Conservation (phyloP, 2,797 vertebrate species). For the Orientallactaga sibirica region DNA sequence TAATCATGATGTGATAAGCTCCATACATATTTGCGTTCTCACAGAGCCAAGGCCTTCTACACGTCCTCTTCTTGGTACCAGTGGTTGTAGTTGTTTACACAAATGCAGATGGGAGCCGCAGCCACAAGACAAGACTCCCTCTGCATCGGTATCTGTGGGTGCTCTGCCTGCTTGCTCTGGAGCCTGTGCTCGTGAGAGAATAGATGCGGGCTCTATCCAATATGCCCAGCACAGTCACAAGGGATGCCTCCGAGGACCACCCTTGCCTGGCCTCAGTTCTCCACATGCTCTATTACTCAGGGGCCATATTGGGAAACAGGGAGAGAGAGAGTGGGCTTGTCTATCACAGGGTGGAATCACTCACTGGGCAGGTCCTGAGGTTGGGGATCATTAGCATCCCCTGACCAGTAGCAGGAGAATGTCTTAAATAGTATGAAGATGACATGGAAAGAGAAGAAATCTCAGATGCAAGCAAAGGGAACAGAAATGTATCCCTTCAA, state of each 20-base stretch:
- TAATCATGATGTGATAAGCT: neutral
- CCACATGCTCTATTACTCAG: accelerated
- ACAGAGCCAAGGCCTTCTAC: neutral
- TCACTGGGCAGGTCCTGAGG: neutral
- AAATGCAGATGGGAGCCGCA: neutral
- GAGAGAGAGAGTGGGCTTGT: too few relatives aligned
- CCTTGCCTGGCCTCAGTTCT: neutral
- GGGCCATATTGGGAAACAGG: neutral
- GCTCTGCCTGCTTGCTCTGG: neutral
- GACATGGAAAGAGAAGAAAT: conserved; percentile 35
- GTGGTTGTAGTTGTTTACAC: neutral
- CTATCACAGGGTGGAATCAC: neutral
- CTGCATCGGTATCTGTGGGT: neutral
- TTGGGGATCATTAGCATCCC: neutral
- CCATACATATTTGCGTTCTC: conserved; percentile 19
- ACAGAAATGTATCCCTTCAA: conserved; percentile 18
- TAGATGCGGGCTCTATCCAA: neutral
- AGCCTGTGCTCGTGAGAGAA: neutral
- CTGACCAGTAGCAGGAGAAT: neutral
- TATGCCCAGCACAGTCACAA: neutral
- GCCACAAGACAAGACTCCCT: neutral
- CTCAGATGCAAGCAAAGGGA: neutral
- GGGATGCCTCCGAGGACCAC: too few relatives aligned
- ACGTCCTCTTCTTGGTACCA: neutral
- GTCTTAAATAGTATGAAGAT: neutral